Conservation (phyloP, 2,113 vertebrate species). For the Camelus dromedarius region DNA sequence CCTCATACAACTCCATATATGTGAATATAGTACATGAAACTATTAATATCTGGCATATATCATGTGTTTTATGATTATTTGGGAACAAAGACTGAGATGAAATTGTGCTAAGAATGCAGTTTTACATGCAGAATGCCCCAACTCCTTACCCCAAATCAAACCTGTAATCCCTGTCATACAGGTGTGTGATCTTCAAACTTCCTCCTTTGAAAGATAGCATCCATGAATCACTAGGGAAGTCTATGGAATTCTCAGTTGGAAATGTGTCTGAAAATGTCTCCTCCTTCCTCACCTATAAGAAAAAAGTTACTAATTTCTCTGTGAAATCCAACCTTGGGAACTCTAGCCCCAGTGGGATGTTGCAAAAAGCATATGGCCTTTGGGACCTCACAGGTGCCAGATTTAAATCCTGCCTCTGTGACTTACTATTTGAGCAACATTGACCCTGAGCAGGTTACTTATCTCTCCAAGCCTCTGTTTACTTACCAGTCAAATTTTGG, state of each 20-base stretch:
- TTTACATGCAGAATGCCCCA: not conserved
- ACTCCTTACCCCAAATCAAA: not conserved
- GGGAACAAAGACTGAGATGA: not conserved
- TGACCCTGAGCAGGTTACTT: not conserved
- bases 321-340: not conserved
- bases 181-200: not conserved
- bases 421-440: not conserved
- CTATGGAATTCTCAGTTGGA: not conserved
- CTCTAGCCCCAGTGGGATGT: not conserved
- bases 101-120: slow-evolving; percentile 22
- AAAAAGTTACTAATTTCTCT: not conserved
- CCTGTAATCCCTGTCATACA: not conserved
- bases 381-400: not conserved
- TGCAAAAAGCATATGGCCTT: not conserved
- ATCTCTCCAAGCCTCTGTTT: not conserved
- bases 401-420: not conserved
- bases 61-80: not conserved
- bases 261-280: not conserved
- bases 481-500: not conserved
- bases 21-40: not conserved
- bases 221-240: not conserved
- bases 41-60: not conserved
- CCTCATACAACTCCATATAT: not conserved
- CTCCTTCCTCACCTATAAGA: not conserved
- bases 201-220: not conserved